Evolutionary conservation across 2,113 vertebrate genomes (phyloP), one percentile per base, ranked within the genome.

Genomic region (Perca schrenkii): DNA sequence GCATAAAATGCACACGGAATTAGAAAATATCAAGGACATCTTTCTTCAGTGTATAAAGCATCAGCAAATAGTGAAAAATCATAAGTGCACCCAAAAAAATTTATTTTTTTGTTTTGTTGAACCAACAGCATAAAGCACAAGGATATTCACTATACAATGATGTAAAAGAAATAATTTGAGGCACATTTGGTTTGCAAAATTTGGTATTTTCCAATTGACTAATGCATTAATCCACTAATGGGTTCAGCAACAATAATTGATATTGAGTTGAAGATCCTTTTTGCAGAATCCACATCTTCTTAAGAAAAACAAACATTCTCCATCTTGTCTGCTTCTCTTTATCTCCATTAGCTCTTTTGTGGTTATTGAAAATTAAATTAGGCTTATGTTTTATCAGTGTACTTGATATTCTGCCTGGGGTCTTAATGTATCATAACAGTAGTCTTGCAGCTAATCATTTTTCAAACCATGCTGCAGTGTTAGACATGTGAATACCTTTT

Each of bases 1-100:
- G 82, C 71, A 87, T 60, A 64, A 81, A 86, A 76, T 25, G 28
- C n/a, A 61, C 31, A 65, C 28, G 12, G 25, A 66, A 50, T 28
- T 16, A 25, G 56, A 67, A 52, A 79, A 82, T 54, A 49, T 54
- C 47, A 52, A 16, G 50, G 57, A 68, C 34, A 16, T 15, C 12
- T 80, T 12, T 22, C 47, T 71, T 52, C 19, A 16, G n/a, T 77
- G 7, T n/a, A n/a, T 47, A 49, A 34, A 47, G 6, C 43, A 34
- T 36, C 16, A 15, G 16, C 12, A 25, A 47, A n/a, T 6, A 21
- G 8, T 4, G 3, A 25, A 34, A 31, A 19, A 15, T 13, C 10
- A 12, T 11, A 52, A n/a, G 56, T 7, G 14, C 4, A 4, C 25
- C 13, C 1, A 2, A n/a, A 17, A 66, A 31, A 14, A 25, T 25